A percentile compares a stretch with the other conserved stretches of the same genome.
phyloP scores from a whole-genome alignment of 2,113 vertebrate genomes.

The Ranitomeya variabilis region DNA sequence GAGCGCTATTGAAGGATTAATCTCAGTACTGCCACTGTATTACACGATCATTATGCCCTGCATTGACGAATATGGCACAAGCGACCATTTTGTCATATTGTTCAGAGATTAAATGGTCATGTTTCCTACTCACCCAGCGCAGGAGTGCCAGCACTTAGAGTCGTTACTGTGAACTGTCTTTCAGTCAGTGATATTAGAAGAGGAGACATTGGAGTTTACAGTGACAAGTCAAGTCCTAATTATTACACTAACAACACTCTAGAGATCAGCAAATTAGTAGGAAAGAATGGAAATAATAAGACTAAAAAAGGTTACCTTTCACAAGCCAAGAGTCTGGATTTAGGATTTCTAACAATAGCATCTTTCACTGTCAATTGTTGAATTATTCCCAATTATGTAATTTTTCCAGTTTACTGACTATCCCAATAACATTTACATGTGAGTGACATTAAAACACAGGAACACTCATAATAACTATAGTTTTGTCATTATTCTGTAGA shows the following conservation, averaged over 20 bases:
- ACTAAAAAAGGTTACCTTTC: neutral
- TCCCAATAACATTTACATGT: neutral
- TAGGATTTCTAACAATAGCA: neutral
- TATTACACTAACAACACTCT: neutral
- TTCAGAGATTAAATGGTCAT: too few relatives aligned
- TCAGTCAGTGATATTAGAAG: too few relatives aligned
- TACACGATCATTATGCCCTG: too few relatives aligned
- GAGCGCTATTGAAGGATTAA: too few relatives aligned
- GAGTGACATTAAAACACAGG: neutral
- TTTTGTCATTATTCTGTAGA: neutral
- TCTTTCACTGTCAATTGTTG: neutral
- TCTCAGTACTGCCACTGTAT: too few relatives aligned
- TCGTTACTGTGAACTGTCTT: too few relatives aligned
- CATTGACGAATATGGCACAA: too few relatives aligned
- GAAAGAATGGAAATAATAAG: neutral
- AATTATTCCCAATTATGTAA: neutral
- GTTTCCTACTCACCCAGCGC: too few relatives aligned
- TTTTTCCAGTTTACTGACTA: slow-evolving; percentile 3
- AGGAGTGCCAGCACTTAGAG: too few relatives aligned
- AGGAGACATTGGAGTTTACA: neutral
- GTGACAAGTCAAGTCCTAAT: neutral
- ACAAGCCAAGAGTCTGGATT: neutral
- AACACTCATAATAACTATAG: neutral
- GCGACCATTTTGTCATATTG: too few relatives aligned
- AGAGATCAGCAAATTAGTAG: neutral